phyloP scores from a whole-genome alignment of 1,140 invertebrate species.

The Coelopa frigida region DNA sequence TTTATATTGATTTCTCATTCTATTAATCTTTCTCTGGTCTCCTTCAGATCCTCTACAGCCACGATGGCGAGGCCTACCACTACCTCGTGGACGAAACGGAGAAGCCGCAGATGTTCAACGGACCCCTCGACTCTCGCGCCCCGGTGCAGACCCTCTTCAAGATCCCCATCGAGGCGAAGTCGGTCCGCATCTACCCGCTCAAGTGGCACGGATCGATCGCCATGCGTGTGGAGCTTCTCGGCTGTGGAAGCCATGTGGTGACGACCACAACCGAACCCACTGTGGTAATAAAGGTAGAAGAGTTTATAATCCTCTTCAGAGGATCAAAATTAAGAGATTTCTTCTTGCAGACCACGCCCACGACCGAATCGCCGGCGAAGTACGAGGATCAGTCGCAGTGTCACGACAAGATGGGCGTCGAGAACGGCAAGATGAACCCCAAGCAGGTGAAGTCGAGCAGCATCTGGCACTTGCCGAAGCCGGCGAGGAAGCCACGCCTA shows the following conservation, averaged over 20 bases:
- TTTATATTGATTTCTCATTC: background rate
- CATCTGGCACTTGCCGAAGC: conserved; percentile 24
- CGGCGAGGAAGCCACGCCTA: conserved; percentile 21
- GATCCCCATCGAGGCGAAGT: conserved; percentile 62
- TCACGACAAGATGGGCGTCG: conserved; percentile 58
- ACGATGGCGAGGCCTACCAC: conserved; percentile 53
- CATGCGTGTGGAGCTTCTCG: conserved; percentile 65
- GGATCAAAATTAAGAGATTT: no score
- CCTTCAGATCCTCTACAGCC: conserved; percentile 56
- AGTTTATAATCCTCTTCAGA: no score
- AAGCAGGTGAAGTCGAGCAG: conserved; percentile 50
- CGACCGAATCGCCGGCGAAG: conserved; percentile 20
- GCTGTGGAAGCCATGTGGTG: conserved; percentile 49
- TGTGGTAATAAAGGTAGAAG: background rate
- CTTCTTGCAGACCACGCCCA: conserved; percentile 11
- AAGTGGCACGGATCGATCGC: conserved; percentile 71
- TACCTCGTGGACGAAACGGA: conserved; percentile 44
- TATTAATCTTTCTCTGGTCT: background rate
- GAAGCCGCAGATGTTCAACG: conserved; percentile 58
- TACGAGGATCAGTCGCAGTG: conserved; percentile 41
- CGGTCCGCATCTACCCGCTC: conserved; percentile 61
- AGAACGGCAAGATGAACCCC: conserved; percentile 49
- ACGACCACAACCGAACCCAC: conserved; percentile 7
- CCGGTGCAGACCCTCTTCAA: conserved; percentile 58
- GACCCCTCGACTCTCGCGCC: conserved; percentile 55